Conservation (phyloP, 2,888 invertebrate genomes). For the Dryomyza anilis region DNA sequence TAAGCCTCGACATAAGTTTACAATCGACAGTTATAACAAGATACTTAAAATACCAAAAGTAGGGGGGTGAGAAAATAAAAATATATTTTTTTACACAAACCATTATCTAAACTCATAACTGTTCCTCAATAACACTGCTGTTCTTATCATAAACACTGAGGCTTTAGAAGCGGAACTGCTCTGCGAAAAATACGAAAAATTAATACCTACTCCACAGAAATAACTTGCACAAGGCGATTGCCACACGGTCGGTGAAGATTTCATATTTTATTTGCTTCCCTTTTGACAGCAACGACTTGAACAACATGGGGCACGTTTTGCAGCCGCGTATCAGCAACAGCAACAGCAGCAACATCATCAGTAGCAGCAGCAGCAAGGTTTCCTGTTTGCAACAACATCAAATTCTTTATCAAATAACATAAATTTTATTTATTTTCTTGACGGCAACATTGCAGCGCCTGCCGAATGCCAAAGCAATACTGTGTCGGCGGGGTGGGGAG, state of each 20-base stretch:
- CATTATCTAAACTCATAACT: too few species aligned
- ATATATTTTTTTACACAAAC: background rate
- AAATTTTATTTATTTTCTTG: conserved; percentile 41
- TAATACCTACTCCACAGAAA: background rate
- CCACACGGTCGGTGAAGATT: background rate
- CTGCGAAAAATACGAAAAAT: too few species aligned
- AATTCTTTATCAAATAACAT: conserved; percentile 41
- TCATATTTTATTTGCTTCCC: background rate
- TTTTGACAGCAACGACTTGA: too few species aligned
- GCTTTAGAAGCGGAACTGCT: too few species aligned
- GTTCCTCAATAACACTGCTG: too few species aligned
- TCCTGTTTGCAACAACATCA: conserved; percentile 14
- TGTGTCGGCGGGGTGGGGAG: background rate
- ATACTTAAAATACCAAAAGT: too few species aligned
- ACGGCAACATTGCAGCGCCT: too few species aligned
- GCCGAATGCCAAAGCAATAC: conserved; percentile 5
- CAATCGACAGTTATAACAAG: background rate
- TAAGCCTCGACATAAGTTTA: background rate
- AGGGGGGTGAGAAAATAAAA: background rate
- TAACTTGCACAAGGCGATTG: too few species aligned
- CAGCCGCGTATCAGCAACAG: background rate
- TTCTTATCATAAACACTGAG: background rate
- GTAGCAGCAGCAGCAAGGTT: background rate
- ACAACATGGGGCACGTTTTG: too few species aligned
- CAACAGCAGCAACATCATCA: too few species aligned